A percentile compares a stretch with the other conserved stretches of the same genome.
These are phyloP conservation scores for Agonopterix alstromeriana DNA, from an alignment of 2,888 invertebrate species.

Conservation along the genomic window DNA sequence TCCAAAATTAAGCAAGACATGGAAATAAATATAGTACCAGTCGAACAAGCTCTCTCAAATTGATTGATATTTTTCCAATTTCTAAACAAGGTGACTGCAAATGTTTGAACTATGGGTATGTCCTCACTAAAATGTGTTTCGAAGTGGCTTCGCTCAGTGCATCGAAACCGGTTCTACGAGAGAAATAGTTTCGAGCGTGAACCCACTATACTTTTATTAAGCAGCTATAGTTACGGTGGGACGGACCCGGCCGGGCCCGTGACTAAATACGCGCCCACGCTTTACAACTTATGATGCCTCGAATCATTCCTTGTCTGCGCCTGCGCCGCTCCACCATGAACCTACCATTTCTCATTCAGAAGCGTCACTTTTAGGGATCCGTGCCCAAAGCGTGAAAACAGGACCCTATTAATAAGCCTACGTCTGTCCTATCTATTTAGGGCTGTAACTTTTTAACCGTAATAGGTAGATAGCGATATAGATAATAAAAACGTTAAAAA, in stretches of 20 bases:
- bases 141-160: slow-evolving; percentile 10
- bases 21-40: too few species aligned
- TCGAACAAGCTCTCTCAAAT: too few species aligned
- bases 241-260: slow-evolving; percentile 44
- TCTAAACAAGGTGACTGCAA: too few species aligned
- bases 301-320: slow-evolving; percentile 41
- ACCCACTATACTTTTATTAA: slow-evolving; percentile 44
- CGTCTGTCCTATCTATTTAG: too few species aligned
- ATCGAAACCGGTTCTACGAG: slow-evolving; percentile 54
- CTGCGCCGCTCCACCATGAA: slow-evolving; percentile 22
- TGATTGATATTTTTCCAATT: too few species aligned
- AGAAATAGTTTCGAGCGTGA: slow-evolving; percentile 51
- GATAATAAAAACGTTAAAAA: too few species aligned
- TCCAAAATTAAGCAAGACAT: slow-evolving; percentile 13
- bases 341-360: slow-evolving; percentile 39
- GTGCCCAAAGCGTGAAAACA: too few species aligned
- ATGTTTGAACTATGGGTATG: neutral
- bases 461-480: too few species aligned
- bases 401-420: too few species aligned
- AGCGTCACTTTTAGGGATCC: too few species aligned
- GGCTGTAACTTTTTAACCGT: too few species aligned
- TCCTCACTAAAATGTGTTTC: slow-evolving; percentile 3
- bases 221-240: slow-evolving; percentile 45
- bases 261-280: slow-evolving; percentile 68
- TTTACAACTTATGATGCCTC: slow-evolving; percentile 47